Evolutionary conservation across 2,113 vertebrate genomes (phyloP).

Genomic region (Hippocampus comes): DNA sequence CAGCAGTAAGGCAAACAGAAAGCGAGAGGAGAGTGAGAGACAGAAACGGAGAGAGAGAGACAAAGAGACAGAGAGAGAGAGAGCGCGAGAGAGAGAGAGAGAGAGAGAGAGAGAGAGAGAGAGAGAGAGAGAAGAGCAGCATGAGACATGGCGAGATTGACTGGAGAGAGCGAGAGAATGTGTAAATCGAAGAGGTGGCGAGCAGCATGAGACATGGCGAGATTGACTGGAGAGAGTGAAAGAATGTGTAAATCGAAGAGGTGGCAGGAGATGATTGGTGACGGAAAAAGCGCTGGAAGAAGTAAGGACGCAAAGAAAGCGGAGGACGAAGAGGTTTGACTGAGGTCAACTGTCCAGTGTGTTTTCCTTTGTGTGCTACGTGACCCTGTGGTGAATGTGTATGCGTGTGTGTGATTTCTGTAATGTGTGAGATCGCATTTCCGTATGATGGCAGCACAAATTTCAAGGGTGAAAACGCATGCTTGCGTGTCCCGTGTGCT

Average conservation of each 20-base stretch:
- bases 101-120: conserved; percentile 48
- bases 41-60: conserved; percentile 38
- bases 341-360: conserved; percentile 73
- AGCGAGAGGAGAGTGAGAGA: conserved; percentile 62
- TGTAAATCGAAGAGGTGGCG: background rate
- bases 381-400: conserved; percentile 61
- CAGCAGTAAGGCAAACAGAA: conserved; percentile 80
- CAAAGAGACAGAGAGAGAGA: conserved; percentile 53
- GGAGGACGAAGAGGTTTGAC: conserved; percentile 49
- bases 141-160: background rate
- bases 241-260: conserved; percentile 66
- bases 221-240: conserved; percentile 52
- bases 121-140: conserved; percentile 39
- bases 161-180: conserved; percentile 35
- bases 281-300: conserved; percentile 41
- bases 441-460: conserved; percentile 52
- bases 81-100: conserved; percentile 60
- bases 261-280: conserved; percentile 37
- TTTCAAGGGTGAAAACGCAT: conserved; percentile 71
- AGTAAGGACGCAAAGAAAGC: conserved; percentile 31
- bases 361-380: conserved; percentile 65
- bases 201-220: conserved; percentile 41
- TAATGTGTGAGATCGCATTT: conserved; percentile 9
- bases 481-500: conserved; percentile 73
- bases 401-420: conserved; percentile 18